phyloP scores from a whole-genome alignment of 35 echinoderm and acorn worm genomes.

The Apostichopus californicus region DNA sequence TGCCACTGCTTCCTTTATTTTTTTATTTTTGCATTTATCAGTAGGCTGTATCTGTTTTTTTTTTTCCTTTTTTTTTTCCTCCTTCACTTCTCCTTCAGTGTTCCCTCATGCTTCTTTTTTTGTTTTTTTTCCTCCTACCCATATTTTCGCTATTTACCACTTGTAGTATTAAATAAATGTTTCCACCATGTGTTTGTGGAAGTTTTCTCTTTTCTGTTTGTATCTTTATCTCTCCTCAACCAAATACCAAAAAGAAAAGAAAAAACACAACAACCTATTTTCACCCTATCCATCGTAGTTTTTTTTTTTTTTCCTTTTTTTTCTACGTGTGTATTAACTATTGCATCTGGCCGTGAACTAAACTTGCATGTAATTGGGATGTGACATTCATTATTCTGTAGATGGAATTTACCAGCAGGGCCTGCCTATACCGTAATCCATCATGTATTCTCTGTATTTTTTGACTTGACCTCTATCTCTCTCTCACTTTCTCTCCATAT shows the following conservation, averaged over 20 bases:
- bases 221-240: background rate
- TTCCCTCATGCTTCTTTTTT: background rate
- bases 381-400: background rate
- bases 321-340: background rate
- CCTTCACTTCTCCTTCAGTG: constrained; percentile 37
- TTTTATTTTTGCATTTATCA: constrained; percentile 30
- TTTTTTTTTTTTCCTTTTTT: background rate
- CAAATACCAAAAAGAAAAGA: background rate
- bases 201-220: background rate
- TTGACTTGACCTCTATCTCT: background rate
- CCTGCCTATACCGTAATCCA: background rate
- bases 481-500: background rate
- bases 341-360: background rate
- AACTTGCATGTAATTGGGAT: background rate
- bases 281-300: too few species aligned
- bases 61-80: too few species aligned
- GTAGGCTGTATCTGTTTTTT: constrained; percentile 31
- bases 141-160: constrained; percentile 23
- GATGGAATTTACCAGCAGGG: background rate
- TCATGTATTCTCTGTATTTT: background rate
- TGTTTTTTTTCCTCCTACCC: background rate
- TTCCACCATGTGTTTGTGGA: constrained; percentile 33
- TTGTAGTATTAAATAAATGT: constrained; percentile 22
- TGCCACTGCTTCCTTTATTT: constrained; percentile 40
- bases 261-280: background rate